Evolutionary conservation across 2,797 vertebrate species (phyloP), one percentile per base, ranked within the genome.

Genomic region (Scleropages formosus): DNA sequence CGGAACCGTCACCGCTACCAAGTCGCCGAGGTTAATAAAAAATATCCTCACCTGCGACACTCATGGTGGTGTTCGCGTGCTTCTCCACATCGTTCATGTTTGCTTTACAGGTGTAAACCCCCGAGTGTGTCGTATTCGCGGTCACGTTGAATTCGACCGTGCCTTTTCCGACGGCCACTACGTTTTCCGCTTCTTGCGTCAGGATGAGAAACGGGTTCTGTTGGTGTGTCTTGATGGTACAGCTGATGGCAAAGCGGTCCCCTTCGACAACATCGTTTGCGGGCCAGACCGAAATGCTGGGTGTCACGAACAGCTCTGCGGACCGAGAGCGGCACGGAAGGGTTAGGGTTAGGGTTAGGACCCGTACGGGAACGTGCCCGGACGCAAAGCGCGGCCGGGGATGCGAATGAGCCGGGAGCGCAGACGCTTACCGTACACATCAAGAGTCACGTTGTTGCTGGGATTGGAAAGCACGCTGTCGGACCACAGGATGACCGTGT

Each of bases 21-120:
- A n/a, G n/a, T n/a, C n/a, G n/a, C n/a, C n/a, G n/a, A n/a, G n/a
- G n/a, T n/a, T n/a, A n/a, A n/a, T n/a, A n/a, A n/a, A n/a, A n/a
- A n/a, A n/a, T n/a, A n/a, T n/a, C 83, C 90, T 88, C 78, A 94
- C 93, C 91, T 4, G 64, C 77, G 53, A 94, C 88, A 0, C 67
- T 73, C n/a, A 93, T 18, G 0, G 0, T 76, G 46, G 81, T 44
- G 0, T 1, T 67, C 12, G 10, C 8, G 0, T 3, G 1, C 77
- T 90, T 93, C 0, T 0, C 0, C 0, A 90, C 18, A 0, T 1
- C 8, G 49, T 62, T 77, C 0, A 81, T 70, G 0, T 20, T 20
- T 0, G 88, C 22, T 16, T n/a, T 73, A 80, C 93, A 94, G 68
- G 84, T 83, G 26, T 92, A 89, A 20, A 77, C 75, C 0, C 46